Base-by-base conservation (phyloP, 2,888 invertebrate genomes). In the Ceriagrion tenellum region DNA sequence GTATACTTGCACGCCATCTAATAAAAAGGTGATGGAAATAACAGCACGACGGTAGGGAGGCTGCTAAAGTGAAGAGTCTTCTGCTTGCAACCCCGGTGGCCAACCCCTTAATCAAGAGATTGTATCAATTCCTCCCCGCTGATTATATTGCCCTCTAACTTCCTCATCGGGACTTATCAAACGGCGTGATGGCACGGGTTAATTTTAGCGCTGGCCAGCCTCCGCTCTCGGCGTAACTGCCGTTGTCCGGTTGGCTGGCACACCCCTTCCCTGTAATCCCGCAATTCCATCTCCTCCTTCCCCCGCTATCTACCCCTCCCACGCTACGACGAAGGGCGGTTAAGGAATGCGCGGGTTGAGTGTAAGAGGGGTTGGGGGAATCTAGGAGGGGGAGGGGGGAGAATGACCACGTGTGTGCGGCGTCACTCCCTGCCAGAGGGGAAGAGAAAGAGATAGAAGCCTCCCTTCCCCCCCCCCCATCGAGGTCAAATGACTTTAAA, bases 81-180 rank as follows among this genome's bases (percentile, higher is more conserved):
- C 16, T 56, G 56, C 56, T 20, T 2, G 59, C 12, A 59, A 59
- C 16, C 59, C 59, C 59, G 81, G 81, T 81, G 35, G 81, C 13
- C 81, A 8, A 47, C 47, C 35, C 81, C 81, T 81, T 35, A 30
- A 81, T 69, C 69, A 23, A 69, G 69, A 47, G 89, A n/a, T 89
- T 89, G 55, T 69, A 93, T 93, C 26, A 93, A 93, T 69, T 59
- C 63, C 91, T 35, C 0, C 59, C 35, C 6, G 26, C 93, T 55
- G 93, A 93, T 93, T 63, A 40, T 63, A 63, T 40, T 74, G 93
- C 47, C 74, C 93, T 93, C 93, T 47, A 91, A 91, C 91, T 91
- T 91, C 91, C 63, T 91, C 91, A 91, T 91, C 91, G 91, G 26
- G 63, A 63, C 91, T 40, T 69, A 91, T 35, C 40, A 63, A 93